A percentile compares a stretch with the other conserved stretches of the same genome.
Conservation (phyloP, 2,888 invertebrate species). For the Epirrhoe alternata region DNA sequence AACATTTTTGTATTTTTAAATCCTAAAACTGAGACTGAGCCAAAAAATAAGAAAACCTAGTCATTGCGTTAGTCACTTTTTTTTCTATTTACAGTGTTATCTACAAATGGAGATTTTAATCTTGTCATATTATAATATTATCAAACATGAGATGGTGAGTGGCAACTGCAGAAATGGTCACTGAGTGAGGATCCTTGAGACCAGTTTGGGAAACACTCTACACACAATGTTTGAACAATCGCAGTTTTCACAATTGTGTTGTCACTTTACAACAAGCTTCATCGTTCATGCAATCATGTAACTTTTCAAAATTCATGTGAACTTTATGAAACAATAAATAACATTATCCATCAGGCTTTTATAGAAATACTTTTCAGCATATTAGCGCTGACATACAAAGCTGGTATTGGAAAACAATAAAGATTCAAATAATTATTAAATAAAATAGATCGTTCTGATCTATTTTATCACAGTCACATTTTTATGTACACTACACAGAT, state of each 20-base stretch:
- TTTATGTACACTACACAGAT: too few relatives aligned
- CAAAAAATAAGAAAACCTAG: too few relatives aligned
- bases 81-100: too few relatives aligned
- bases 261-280: background rate
- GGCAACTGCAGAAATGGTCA: background rate
- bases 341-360: background rate
- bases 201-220: background rate
- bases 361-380: background rate
- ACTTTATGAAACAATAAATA: background rate
- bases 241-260: slow-evolving; percentile 1
- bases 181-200: background rate
- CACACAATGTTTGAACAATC: background rate
- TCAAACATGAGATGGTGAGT: background rate
- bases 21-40: too few relatives aligned
- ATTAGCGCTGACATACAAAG: too few relatives aligned
- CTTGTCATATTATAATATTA: background rate
- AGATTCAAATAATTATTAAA: too few relatives aligned
- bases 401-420: too few relatives aligned
- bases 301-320: background rate
- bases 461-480: too few relatives aligned
- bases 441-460: too few relatives aligned
- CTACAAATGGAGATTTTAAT: background rate
- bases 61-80: too few relatives aligned
- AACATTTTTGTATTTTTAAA: too few relatives aligned
- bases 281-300: background rate